phyloP scores from a whole-genome alignment of 2,888 invertebrate genomes.

The Sepioteuthis lessoniana region DNA sequence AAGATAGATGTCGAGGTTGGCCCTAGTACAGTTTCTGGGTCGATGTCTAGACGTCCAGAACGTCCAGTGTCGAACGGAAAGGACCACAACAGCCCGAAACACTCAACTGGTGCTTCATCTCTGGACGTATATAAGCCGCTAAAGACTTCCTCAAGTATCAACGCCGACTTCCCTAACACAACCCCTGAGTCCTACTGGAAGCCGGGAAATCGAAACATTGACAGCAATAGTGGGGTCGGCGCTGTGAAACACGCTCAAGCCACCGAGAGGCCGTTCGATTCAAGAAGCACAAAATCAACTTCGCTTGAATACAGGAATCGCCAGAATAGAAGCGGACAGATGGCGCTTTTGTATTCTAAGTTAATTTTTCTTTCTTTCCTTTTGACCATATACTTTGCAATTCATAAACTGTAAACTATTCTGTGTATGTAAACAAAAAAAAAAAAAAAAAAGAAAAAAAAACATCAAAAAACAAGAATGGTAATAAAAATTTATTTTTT shows the following conservation, averaged over 20 bases:
- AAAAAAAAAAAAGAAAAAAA: neutral
- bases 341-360: neutral
- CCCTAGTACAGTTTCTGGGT: neutral
- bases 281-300: constrained; percentile 34
- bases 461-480: neutral
- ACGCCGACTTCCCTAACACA: neutral
- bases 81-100: neutral
- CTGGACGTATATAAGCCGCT: no score
- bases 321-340: constrained; percentile 25
- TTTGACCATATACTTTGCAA: constrained; percentile 25
- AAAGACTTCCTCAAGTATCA: neutral
- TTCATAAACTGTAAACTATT: neutral
- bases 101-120: neutral
- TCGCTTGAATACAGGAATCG: neutral
- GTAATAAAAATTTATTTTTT: neutral
- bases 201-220: neutral
- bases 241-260: neutral
- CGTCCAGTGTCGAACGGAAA: neutral
- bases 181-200: neutral
- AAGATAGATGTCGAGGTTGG: neutral
- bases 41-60: neutral
- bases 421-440: neutral
- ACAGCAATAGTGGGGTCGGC: neutral
- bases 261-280: neutral
- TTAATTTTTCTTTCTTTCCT: neutral